Base-by-base conservation (phyloP, 2,797 vertebrate genomes). In the Micromesistius poutassou region DNA sequence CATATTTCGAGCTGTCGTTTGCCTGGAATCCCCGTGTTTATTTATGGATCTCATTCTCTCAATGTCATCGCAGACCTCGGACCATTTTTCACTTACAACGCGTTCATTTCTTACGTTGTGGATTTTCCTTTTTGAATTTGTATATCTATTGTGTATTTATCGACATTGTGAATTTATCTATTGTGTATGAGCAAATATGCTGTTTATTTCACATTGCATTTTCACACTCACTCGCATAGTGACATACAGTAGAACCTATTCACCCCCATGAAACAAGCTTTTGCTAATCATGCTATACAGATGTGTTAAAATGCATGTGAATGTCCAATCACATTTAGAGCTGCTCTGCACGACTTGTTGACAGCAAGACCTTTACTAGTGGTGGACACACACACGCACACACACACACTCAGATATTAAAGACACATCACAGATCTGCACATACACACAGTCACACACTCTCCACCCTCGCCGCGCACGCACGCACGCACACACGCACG, bases 271-370 rank as follows among this genome's bases (percentile, higher is more conserved):
- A 55, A 55, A 55, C 46, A 42, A 42, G 13, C 0, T 12, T 42
- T 13, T 16, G 40, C 10, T 16, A 3, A 50, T 50, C 46, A 5
- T 19, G 46, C 46, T 4, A 50, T 50, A 19, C 40, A 16, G 40
- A 42, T 14, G 40, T 50, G 16, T 50, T 50, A 6, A 22, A 50
- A 19, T 50, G 55, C 55, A 62, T 25, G 6, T 7, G 6, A 25
- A 62, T 62, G 55, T 62, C 55, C 55, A n/a, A 62, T 62, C 55
- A 62, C 55, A 62, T 62, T 62, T 62, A 62, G 22, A 62, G 22
- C 50, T 55, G 50, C 55, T 50, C 46, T 62, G 55, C 55, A 62
- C 25, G 55, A 25, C n/a, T 22, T 8, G 55, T 62, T 62, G 55
- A 62, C 55, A 62, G 55, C 55, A n/a, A 62, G 22, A 62, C 55